phyloP scores from a whole-genome alignment of 2,797 vertebrate genomes.

The Hipposideros larvatus region DNA sequence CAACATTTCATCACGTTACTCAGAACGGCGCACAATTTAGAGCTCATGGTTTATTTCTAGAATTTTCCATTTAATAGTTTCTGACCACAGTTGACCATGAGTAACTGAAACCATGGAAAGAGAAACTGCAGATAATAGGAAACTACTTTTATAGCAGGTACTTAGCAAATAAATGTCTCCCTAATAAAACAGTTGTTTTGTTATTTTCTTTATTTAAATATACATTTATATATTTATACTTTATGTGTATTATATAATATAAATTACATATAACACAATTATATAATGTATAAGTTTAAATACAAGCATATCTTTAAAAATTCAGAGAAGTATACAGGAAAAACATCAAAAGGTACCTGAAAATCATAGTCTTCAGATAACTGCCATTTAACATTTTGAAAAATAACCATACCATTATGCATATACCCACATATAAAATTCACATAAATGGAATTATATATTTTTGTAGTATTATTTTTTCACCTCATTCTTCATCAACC shows the following conservation, averaged over 20 bases:
- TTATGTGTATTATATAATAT: neutral
- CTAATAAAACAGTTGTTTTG: neutral
- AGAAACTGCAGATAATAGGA: neutral
- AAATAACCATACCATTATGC: neutral
- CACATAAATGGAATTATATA: neutral
- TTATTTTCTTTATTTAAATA: conserved; percentile 13
- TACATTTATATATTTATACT: neutral
- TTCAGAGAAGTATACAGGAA: neutral
- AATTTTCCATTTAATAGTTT: neutral
- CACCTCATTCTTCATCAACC: neutral
- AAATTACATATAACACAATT: neutral
- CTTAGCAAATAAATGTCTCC: neutral
- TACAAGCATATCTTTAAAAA: conserved; percentile 4
- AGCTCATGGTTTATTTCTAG: neutral
- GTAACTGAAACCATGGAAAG: neutral
- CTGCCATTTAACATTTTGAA: conserved; percentile 2
- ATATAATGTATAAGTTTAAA: neutral
- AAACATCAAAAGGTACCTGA: neutral
- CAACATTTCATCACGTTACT: neutral
- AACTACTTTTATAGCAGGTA: neutral
- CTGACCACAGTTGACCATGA: neutral
- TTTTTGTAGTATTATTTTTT: neutral
- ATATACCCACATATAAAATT: neutral
- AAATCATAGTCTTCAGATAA: neutral
- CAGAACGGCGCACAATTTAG: neutral